These are phyloP conservation scores for Mechanitis messenoides DNA, from an alignment of 2,888 invertebrate species.

Conservation along the genomic window DNA sequence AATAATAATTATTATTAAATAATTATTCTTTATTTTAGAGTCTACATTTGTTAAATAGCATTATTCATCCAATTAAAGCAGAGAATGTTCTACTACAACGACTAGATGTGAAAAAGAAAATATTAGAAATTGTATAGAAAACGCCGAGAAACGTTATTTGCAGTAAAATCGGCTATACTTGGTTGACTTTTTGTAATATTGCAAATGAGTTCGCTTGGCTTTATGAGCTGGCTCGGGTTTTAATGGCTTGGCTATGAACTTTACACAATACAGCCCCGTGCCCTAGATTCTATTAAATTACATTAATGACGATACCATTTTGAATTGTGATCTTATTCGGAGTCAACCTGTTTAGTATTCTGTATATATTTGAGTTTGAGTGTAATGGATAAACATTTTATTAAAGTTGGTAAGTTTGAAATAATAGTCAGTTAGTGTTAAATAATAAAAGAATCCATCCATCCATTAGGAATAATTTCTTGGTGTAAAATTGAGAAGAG, in stretches of 20 bases:
- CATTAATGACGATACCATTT: conserved; percentile 15
- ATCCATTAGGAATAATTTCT: no score
- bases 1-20: no score
- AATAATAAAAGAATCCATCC: no score
- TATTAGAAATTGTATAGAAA: no score
- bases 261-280: conserved; percentile 23
- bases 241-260: conserved; percentile 28
- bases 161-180: conserved; percentile 3
- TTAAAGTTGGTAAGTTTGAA: no score
- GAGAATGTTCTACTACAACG: no score
- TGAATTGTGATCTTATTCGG: neutral
- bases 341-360: neutral
- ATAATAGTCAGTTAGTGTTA: no score
- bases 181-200: conserved; percentile 11
- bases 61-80: no score
- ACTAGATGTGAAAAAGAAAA: no score
- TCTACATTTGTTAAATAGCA: no score
- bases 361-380: neutral
- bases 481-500: no score
- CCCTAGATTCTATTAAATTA: conserved; percentile 21
- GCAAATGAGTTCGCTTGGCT: conserved; percentile 21
- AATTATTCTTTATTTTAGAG: no score
- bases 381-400: neutral
- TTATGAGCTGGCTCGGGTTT: conserved; percentile 22
- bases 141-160: neutral